Conservation (phyloP, 1,140 invertebrate genomes). For the Drosophila malerkotliana region DNA sequence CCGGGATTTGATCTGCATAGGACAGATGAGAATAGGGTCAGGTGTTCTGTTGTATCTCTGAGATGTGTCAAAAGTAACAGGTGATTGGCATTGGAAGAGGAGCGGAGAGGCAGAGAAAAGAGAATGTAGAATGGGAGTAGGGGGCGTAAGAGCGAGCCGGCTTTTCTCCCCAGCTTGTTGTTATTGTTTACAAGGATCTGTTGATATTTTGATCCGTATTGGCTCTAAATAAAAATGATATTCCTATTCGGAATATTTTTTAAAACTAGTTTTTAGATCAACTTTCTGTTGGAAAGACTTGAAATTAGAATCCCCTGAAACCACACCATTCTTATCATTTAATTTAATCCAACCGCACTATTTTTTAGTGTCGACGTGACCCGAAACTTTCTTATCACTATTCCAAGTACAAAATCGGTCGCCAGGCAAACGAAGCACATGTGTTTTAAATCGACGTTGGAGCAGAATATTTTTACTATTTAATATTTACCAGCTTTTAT, state of each 20-base stretch:
- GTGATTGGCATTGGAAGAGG: conserved; percentile 54
- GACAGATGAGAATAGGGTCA: conserved; percentile 65
- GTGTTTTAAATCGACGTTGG: conserved; percentile 20
- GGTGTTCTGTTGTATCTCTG: conserved; percentile 43
- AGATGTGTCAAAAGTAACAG: conserved; percentile 74
- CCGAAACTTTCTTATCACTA: conserved; percentile 1
- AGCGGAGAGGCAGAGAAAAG: conserved; percentile 39
- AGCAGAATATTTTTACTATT: conserved; percentile 42
- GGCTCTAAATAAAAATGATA: not conserved
- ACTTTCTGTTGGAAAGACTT: not conserved
- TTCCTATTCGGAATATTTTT: no score
- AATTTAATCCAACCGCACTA: not conserved
- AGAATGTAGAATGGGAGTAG: conserved; percentile 43
- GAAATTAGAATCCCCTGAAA: not conserved
- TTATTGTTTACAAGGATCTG: conserved; percentile 62
- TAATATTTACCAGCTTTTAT: conserved; percentile 53
- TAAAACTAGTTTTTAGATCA: no score
- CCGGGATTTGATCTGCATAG: conserved; percentile 77
- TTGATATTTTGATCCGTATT: conserved; percentile 19
- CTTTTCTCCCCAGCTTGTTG: conserved; percentile 47
- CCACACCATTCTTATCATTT: conserved; percentile 13
- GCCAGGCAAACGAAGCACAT: conserved; percentile 8
- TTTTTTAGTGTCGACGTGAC: not conserved
- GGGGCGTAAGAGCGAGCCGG: conserved; percentile 64
- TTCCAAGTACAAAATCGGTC: not conserved